Evolutionary conservation across 2,888 invertebrate species (phyloP), one percentile per base, ranked within the genome.

Genomic region (Ennomos erosarius): DNA sequence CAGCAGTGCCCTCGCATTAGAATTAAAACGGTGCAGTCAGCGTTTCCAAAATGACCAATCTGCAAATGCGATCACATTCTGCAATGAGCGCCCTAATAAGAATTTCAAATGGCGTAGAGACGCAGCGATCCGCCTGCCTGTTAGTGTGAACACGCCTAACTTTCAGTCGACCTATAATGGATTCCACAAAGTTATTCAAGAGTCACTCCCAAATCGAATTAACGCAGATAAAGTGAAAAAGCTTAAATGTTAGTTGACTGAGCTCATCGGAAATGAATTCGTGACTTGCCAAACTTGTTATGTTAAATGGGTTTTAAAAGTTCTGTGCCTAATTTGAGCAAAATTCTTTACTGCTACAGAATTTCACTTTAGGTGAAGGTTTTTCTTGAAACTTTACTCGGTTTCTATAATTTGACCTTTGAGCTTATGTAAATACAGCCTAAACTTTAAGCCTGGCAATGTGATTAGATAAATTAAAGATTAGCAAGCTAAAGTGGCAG

Each of bases 141-240:
- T 63, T 64, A 65, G 55, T 65, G 73, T 62, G 69, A 70, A 69
- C 70, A 68, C 61, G 68, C 42, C 67, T 63, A 75, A 77, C 70
- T 75, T 78, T 76, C 62, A 70, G 70, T 67, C 59, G 51, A 66
- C 70, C 73, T 69, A 70, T 77, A 79, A 79, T 79, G 75, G 71
- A 72, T 74, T 68, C 64, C 54, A 65, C 65, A 64, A 79, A 79
- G 68, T 78, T 76, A 78, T 71, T 68, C 69, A 70, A 73, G 72
- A 78, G 77, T 78, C 73, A 76, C 73, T 74, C 70, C 61, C 61
- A 68, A 75, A 74, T 73, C 73, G 71, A 78, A 77, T 77, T 78
- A 73, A 74, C 68, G 56, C 65, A 68, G 69, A 69, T 73, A 70
- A 73, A 78, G 72, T 75, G 72, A 76, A 75, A 72, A 75, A 69